Percentiles rank a stretch among this genome's conserved stretches.
Evolutionary conservation across 1,140 invertebrate genomes (phyloP).

Genomic region (Acyrthosiphon pisum): DNA sequence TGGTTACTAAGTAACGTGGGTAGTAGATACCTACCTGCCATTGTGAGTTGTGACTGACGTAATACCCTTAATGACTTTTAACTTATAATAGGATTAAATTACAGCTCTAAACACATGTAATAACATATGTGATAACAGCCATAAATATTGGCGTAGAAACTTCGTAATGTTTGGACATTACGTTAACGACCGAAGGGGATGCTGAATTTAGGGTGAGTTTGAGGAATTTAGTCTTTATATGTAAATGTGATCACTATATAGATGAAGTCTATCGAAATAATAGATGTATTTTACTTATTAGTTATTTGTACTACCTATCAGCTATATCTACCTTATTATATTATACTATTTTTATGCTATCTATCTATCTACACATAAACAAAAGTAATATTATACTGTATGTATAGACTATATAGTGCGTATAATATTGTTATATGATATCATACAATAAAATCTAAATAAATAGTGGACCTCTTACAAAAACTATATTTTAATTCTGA

Average conservation of each 20-base stretch:
- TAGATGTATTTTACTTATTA: conserved; percentile 31
- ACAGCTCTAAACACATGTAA: conserved; percentile 30
- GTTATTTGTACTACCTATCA: conserved; percentile 18
- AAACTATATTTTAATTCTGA: not conserved
- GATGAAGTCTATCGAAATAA: not conserved
- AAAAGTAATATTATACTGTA: conserved; percentile 5
- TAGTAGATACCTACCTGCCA: not conserved
- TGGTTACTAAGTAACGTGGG: not conserved
- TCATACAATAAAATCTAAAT: not conserved
- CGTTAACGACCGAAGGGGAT: conserved; percentile 28
- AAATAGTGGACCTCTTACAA: not conserved
- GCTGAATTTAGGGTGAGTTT: conserved; percentile 44
- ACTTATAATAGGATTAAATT: conserved; percentile 41
- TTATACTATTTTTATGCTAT: not conserved
- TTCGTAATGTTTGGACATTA: conserved; percentile 38
- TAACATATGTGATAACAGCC: not conserved
- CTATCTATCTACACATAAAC: conserved; percentile 2
- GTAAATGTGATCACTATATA: not conserved
- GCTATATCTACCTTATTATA: conserved; percentile 16
- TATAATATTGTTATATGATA: not conserved
- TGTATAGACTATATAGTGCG: not conserved
- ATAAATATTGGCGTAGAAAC: conserved; percentile 42
- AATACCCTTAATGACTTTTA: not conserved
- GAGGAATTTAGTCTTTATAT: conserved; percentile 21
- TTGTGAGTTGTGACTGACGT: not conserved